Conservation (phyloP, 2,113 vertebrate species). For the Solenodon paradoxus region DNA sequence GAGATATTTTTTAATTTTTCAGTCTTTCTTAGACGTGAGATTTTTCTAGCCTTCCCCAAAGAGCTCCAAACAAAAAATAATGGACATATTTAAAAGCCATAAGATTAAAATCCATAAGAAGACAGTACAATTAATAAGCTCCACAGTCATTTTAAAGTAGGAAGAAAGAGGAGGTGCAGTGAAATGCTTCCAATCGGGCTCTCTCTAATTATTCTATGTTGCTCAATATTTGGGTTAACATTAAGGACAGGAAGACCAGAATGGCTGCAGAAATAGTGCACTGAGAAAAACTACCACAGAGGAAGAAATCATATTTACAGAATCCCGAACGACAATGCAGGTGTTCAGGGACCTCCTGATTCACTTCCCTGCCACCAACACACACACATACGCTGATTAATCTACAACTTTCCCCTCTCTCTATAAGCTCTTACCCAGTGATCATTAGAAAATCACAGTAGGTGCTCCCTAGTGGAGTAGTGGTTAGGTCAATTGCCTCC, state of each 20-base stretch:
- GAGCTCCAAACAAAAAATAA: neutral
- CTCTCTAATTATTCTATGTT: neutral
- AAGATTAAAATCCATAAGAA: neutral
- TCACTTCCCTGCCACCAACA: neutral
- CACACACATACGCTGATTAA: accelerated
- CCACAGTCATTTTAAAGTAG: neutral
- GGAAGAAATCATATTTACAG: neutral
- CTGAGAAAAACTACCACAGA: neutral
- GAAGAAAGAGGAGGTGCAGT: neutral
- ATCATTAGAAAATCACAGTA: neutral
- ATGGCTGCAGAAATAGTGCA: neutral
- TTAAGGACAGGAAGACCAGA: neutral
- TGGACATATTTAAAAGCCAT: neutral
- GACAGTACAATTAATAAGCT: neutral
- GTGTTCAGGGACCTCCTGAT: neutral
- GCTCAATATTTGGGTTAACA: neutral
- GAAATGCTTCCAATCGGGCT: neutral
- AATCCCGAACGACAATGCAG: neutral
- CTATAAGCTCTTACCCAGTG: neutral
- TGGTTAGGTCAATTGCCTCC: no score
- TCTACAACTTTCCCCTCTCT: neutral
- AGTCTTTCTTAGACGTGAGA: constrained; percentile 6
- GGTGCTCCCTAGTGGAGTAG: no score
- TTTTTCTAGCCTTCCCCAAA: neutral
- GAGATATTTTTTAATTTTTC: no score